Percentiles rank a stretch among this genome's conserved stretches.
Evolutionary conservation across 2,888 invertebrate genomes (phyloP).

Genomic region (Alviniconcha strummeri): DNA sequence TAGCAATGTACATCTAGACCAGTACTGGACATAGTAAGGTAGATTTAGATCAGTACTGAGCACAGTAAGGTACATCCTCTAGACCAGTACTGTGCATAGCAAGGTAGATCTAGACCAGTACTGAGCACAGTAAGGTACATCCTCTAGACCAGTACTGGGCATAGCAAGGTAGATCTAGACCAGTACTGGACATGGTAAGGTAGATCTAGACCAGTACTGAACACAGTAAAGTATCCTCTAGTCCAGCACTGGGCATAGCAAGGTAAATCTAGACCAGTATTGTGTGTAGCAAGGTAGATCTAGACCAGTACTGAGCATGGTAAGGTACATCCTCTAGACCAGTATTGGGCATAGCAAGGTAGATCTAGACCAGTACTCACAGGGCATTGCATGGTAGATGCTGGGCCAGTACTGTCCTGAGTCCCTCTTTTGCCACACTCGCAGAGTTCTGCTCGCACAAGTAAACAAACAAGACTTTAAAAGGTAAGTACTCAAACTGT

Average conservation of each 20-base stretch:
- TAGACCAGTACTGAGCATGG: too few relatives aligned
- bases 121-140: slow-evolving; percentile 63
- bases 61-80: too few relatives aligned
- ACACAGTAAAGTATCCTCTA: too few relatives aligned
- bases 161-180: slow-evolving; percentile 98
- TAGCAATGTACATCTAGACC: too few relatives aligned
- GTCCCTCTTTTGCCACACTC: slow-evolving; percentile 97
- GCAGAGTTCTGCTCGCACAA: slow-evolving; percentile 84
- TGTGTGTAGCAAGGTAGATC: too few relatives aligned
- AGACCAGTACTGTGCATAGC: too few relatives aligned
- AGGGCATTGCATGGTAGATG: slow-evolving; percentile 94
- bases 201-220: too few relatives aligned
- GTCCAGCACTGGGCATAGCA: too few relatives aligned
- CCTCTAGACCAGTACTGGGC: slow-evolving; percentile 75
- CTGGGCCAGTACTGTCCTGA: slow-evolving; percentile 99
- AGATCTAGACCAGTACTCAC: slow-evolving; percentile 53
- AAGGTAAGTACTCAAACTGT: neutral
- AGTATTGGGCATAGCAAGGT: too few relatives aligned
- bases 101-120: neutral
- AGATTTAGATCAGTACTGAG: too few relatives aligned
- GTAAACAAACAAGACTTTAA: neutral
- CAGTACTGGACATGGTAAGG: slow-evolving; percentile 84
- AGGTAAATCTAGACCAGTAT: slow-evolving; percentile 29
- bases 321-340: too few relatives aligned
- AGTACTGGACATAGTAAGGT: too few relatives aligned